These are phyloP conservation scores for Ciconia boyciana DNA, from an alignment of 2,113 vertebrate genomes.

Conservation along the genomic window DNA sequence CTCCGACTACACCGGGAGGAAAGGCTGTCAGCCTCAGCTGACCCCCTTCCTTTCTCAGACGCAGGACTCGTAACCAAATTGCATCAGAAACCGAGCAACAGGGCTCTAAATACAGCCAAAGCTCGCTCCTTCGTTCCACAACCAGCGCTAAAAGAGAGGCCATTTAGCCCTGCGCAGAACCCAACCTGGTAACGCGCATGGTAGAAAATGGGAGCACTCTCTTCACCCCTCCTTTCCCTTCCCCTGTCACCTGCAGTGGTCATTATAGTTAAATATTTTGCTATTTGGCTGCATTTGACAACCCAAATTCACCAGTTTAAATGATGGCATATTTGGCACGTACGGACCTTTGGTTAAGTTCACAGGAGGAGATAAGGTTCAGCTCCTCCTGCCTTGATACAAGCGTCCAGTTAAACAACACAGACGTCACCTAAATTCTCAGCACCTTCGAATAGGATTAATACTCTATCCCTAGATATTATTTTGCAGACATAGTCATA, in stretches of 20 bases:
- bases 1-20: background rate
- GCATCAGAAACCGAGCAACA: background rate
- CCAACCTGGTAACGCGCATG: background rate
- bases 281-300: background rate
- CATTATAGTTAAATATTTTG: background rate
- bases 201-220: no score
- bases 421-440: background rate
- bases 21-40: background rate
- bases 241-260: no score
- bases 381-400: background rate
- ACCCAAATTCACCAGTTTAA: background rate
- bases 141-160: no score
- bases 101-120: no score
- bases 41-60: background rate
- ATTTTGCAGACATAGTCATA: background rate
- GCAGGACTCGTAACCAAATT: fast-evolving
- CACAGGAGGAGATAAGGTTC: background rate
- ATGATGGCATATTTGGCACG: no score
- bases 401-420: background rate
- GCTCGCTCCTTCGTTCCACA: no score
- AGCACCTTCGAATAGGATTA: background rate
- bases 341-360: background rate
- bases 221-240: background rate
- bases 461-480: background rate
- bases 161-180: background rate